phyloP scores from a whole-genome alignment of 2,113 vertebrate species.

The Crotalus viridis region DNA sequence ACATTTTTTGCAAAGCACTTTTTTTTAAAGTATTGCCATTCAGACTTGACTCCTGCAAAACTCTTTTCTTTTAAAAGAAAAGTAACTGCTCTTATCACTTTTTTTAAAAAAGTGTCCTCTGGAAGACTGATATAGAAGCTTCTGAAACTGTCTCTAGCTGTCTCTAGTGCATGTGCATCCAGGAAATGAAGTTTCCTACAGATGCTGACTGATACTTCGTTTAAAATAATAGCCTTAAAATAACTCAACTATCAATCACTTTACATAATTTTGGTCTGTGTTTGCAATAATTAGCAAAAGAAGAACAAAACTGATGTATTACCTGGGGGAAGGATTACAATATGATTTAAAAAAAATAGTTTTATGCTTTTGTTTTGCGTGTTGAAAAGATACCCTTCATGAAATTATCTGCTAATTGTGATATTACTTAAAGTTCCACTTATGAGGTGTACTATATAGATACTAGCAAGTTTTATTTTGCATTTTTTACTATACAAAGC shows the following conservation, averaged over 20 bases:
- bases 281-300: background rate
- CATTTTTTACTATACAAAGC: conserved; percentile 35
- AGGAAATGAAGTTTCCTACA: background rate
- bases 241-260: background rate
- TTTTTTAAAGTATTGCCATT: background rate
- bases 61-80: background rate
- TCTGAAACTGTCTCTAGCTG: background rate
- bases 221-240: background rate
- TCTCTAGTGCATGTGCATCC: background rate
- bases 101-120: background rate
- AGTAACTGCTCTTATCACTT: background rate
- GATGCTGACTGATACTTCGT: background rate
- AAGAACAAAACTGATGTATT: too few relatives aligned
- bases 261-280: background rate
- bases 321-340: background rate
- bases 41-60: background rate
- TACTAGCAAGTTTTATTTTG: conserved; percentile 25
- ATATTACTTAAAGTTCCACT: background rate
- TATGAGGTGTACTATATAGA: background rate
- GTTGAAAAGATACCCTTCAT: background rate
- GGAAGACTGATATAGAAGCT: background rate
- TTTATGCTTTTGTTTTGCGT: background rate
- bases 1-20: background rate
- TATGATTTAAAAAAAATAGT: background rate
- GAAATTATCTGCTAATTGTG: background rate